Evolutionary conservation across 2,888 invertebrate species (phyloP).

Genomic region (Lysandra bellargus): DNA sequence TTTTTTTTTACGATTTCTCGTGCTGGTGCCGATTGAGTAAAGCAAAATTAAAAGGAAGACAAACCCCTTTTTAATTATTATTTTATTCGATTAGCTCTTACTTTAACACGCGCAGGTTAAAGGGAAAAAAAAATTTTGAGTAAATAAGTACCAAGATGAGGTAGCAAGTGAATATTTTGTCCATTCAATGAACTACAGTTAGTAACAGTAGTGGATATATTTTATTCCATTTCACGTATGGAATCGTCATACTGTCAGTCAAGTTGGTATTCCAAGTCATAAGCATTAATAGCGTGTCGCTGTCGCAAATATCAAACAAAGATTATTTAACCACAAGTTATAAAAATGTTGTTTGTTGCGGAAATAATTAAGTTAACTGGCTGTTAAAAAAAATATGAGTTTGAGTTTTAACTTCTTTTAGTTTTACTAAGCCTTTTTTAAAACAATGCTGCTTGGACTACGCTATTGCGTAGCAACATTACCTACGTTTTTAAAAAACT

Average conservation of each 20-base stretch:
- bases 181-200: constrained; percentile 19
- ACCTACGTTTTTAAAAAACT: too few species aligned
- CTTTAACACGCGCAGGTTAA: not conserved
- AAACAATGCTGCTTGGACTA: too few species aligned
- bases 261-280: constrained; percentile 17
- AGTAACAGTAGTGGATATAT: constrained; percentile 29
- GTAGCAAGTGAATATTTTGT: not conserved
- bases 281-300: not conserved
- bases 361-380: too few species aligned
- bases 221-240: constrained; percentile 30
- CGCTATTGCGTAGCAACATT: too few species aligned
- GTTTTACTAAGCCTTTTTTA: too few species aligned
- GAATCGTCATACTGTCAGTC: constrained; percentile 29
- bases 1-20: not conserved
- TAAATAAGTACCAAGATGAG: not conserved
- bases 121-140: not conserved
- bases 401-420: too few species aligned
- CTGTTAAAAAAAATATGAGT: too few species aligned
- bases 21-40: too few species aligned
- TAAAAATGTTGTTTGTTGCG: too few species aligned
- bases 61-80: not conserved
- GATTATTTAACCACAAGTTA: not conserved
- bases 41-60: not conserved
- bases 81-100: not conserved
- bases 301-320: not conserved